phyloP scores from a whole-genome alignment of 2,113 vertebrate genomes.

The Xenopus borealis region DNA sequence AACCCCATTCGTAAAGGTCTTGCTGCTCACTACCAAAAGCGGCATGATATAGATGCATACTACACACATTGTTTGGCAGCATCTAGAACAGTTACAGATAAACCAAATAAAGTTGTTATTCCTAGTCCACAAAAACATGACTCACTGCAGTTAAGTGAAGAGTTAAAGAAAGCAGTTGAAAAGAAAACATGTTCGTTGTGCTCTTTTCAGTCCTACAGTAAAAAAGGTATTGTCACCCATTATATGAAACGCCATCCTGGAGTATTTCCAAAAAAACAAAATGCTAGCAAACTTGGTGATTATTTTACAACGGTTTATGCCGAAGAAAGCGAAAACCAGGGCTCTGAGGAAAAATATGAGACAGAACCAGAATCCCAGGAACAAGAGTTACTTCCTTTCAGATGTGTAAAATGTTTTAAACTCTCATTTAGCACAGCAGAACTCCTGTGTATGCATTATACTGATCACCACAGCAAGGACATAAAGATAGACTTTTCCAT shows the following conservation, averaged over 20 bases:
- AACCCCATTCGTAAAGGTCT: constrained; percentile 97
- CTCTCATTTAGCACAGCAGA: constrained; percentile 85
- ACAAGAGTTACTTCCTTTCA: constrained; percentile 85
- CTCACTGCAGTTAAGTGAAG: constrained; percentile 82
- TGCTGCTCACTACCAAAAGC: constrained; percentile 97
- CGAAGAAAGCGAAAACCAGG: constrained; percentile 72
- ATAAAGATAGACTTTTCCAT: constrained; percentile 90
- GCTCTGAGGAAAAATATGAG: constrained; percentile 60
- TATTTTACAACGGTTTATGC: constrained; percentile 94
- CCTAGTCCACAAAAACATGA: constrained; percentile 75
- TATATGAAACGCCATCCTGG: constrained; percentile 98
- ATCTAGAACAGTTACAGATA: constrained; percentile 83
- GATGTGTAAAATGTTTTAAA: constrained; percentile 91
- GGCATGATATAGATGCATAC: constrained; percentile 96
- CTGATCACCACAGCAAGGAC: constrained; percentile 87
- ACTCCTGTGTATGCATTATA: constrained; percentile 93
- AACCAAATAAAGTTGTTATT: constrained; percentile 84
- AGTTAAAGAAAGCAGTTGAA: constrained; percentile 88
- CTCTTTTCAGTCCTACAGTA: constrained; percentile 92
- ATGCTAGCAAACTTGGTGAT: constrained; percentile 87
- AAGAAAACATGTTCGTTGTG: constrained; percentile 89
- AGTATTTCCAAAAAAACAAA: constrained; percentile 95
- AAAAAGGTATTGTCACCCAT: constrained; percentile 96
- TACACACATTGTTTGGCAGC: constrained; percentile 96
- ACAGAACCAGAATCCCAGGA: constrained; percentile 75